phyloP scores from a whole-genome alignment of 1,140 invertebrate species.

The Nasonia giraulti region DNA sequence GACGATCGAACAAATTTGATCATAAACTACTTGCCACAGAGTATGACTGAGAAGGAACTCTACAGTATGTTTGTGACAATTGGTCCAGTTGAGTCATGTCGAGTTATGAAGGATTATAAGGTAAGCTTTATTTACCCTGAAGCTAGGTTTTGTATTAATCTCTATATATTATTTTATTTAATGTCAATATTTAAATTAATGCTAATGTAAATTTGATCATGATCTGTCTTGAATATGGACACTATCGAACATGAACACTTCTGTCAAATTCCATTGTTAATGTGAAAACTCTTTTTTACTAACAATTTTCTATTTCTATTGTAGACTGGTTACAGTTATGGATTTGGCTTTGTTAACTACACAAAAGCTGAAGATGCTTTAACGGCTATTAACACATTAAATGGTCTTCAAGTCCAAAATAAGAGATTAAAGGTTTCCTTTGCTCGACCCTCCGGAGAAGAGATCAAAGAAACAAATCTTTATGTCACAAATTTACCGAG shows the following conservation, averaged over 20 bases:
- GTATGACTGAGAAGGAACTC: conserved; percentile 92
- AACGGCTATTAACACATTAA: conserved; percentile 89
- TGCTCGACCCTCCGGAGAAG: conserved; percentile 91
- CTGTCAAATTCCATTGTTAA: neutral
- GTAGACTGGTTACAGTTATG: conserved; percentile 95
- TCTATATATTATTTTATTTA: too few relatives aligned
- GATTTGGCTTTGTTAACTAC: conserved; percentile 97
- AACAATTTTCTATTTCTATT: conserved; percentile 58
- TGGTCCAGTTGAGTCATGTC: conserved; percentile 90
- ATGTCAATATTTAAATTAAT: too few relatives aligned
- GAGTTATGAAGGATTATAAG: conserved; percentile 94
- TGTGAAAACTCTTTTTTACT: neutral
- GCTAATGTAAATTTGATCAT: neutral
- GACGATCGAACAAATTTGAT: conserved; percentile 87
- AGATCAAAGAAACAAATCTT: conserved; percentile 95
- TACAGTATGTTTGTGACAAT: conserved; percentile 91
- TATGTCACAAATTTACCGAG: conserved; percentile 95
- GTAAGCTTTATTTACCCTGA: conserved; percentile 65
- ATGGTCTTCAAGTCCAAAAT: conserved; percentile 91
- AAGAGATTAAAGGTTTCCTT: conserved; percentile 87
- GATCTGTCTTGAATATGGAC: too few relatives aligned
- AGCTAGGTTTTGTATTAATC: neutral
- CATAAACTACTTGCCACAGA: conserved; percentile 96
- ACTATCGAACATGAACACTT: too few relatives aligned
- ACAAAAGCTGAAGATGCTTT: conserved; percentile 88